Base-by-base conservation (phyloP, 2,113 vertebrate genomes). In the Poeciliopsis prolifica region DNA sequence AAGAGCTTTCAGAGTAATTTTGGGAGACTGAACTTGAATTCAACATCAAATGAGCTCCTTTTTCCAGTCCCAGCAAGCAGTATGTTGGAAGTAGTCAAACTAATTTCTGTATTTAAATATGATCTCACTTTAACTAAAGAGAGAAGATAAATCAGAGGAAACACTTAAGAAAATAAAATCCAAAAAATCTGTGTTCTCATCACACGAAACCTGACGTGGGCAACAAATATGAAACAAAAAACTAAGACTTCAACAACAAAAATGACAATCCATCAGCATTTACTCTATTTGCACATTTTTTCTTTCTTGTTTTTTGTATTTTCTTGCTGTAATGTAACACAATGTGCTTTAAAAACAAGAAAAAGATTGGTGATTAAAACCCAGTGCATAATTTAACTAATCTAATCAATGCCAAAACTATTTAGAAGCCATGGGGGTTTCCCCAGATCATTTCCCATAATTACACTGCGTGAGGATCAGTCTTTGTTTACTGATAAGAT, bases 401-500 rank as follows among this genome's bases (percentile, higher is more conserved):
- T 42, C 68, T 65, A 22, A 33, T 63, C 68, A 73, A 79, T 0
- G 9, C 31, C 37, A 28, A 24, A 64, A 72, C 42, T 65, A 67
- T 77, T 48, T 35, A 4, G 58, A 74, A 86, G 19, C 51, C 64
- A 0, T 1, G 6, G 68, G 61, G 62, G 54, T 69, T 74, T 71
- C n/a, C 33, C 9, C 1, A 28, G 66, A 51, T 83, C 66, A 61
- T 76, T 78, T 42, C 19, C 48, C 22, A 58, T 74, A 80, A 87
- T 75, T 77, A 68, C 24, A 44, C 40, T 35, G 61, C 71, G 80
- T 81, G 29, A 58, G 61, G 42, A 74, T 30, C 14, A 11, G n/a
- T 74, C 58, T 71, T 31, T 77, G 70, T 83, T 51, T 61, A 78
- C 35, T 13, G 54, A 79, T 61, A 68, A 87, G 63, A 79, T 13